These are phyloP conservation scores for Berghia stephanieae DNA, from an alignment of 1,140 invertebrate species.

Conservation along the genomic window DNA sequence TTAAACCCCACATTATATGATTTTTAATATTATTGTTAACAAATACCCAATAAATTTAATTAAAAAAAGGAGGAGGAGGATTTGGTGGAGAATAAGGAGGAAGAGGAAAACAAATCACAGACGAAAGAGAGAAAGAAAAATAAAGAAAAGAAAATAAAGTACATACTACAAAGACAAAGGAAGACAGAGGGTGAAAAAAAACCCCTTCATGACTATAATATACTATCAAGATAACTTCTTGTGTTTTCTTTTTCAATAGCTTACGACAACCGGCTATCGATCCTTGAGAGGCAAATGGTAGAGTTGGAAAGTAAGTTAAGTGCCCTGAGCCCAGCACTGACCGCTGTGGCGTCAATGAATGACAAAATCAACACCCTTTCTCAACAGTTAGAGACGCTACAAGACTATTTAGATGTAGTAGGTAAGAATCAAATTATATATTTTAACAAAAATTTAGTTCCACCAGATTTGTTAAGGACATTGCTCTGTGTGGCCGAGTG, in stretches of 20 bases:
- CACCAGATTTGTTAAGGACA: not conserved
- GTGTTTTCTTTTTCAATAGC: not conserved
- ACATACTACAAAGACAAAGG: too few relatives aligned
- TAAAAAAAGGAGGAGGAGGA: too few relatives aligned
- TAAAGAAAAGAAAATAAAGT: not conserved
- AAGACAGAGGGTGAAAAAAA: not conserved
- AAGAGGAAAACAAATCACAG: not conserved
- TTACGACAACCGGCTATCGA: not conserved
- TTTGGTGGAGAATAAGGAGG: too few relatives aligned
- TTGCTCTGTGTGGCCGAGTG: not conserved
- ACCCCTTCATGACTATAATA: not conserved
- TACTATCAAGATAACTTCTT: not conserved
- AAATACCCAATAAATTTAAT: too few relatives aligned
- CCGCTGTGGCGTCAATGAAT: not conserved
- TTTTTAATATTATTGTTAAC: too few relatives aligned
- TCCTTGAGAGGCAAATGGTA: not conserved
- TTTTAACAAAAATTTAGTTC: not conserved
- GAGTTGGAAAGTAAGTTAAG: not conserved
- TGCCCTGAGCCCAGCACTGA: not conserved
- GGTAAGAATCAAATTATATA: not conserved
- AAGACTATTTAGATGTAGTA: not conserved
- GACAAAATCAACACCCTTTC: not conserved
- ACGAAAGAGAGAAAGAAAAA: not conserved
- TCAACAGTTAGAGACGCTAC: not conserved
- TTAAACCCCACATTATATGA: too few relatives aligned